Conservation (phyloP, 2,888 invertebrate species). For the Erpobdella octoculata region DNA sequence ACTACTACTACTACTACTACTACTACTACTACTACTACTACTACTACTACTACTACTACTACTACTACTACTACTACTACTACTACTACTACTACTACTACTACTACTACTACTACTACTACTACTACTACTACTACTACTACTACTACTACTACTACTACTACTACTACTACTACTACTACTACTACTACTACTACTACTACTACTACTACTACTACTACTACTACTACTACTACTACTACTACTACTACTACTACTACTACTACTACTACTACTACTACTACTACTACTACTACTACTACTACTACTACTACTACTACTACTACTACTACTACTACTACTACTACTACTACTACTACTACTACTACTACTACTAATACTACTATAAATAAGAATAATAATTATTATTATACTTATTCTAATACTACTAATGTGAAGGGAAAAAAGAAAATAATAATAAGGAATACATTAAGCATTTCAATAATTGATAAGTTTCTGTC, state of each 20-base stretch:
- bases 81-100: conserved; percentile 20
- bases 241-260: conserved; percentile 1
- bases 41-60: conserved; percentile 21
- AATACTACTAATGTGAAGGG: too few species aligned
- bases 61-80: conserved; percentile 25
- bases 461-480: too few species aligned
- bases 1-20: conserved; percentile 19
- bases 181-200: conserved; percentile 1
- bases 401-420: too few species aligned
- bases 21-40: conserved; percentile 18
- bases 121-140: conserved; percentile 4
- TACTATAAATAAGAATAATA: too few species aligned
- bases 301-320: not conserved
- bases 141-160: conserved; percentile 1
- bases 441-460: too few species aligned
- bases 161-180: conserved; percentile 1
- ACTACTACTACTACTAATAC: too few species aligned
- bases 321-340: conserved; percentile 1
- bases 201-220: conserved; percentile 1
- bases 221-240: conserved; percentile 1
- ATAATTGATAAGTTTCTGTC: too few species aligned
- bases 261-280: conserved; percentile 1
- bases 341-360: not conserved
- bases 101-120: conserved; percentile 10
- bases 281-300: conserved; percentile 1